These are phyloP conservation scores for Orycteropus afer DNA, from an alignment of 2,113 vertebrate genomes.

Conservation along the genomic window DNA sequence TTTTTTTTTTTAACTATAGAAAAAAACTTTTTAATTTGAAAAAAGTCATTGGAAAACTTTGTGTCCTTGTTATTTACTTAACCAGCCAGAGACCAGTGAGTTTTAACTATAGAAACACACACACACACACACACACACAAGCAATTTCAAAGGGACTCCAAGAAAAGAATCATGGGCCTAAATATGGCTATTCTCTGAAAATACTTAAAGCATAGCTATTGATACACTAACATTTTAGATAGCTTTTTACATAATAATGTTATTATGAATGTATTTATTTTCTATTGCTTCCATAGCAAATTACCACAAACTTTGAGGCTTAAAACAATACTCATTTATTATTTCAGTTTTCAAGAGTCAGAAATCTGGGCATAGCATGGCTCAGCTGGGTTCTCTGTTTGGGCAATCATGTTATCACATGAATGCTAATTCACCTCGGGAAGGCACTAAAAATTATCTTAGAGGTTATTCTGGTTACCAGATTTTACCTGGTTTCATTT, in stretches of 20 bases:
- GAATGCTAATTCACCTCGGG: background rate
- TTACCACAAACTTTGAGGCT: background rate
- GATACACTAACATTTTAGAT: background rate
- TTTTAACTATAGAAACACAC: too few relatives aligned
- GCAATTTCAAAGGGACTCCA: background rate
- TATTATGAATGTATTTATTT: background rate
- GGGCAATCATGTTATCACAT: background rate
- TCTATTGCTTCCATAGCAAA: background rate
- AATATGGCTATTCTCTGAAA: slow-evolving; percentile 18
- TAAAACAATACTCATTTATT: background rate
- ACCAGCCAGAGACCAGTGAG: too few relatives aligned
- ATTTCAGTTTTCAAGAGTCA: background rate
- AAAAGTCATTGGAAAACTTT: background rate
- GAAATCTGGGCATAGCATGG: background rate
- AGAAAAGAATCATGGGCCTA: slow-evolving; percentile 9
- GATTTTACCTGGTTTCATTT: slow-evolving; percentile 29
- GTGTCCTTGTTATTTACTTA: background rate
- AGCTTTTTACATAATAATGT: background rate
- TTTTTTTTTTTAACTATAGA: background rate
- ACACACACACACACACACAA: too few relatives aligned
- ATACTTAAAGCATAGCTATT: slow-evolving; percentile 25
- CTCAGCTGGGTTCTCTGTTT: background rate
- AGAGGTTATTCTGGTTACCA: background rate
- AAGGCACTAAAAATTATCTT: background rate
- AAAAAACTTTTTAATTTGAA: background rate